A percentile compares a stretch with the other conserved stretches of the same genome.
Conservation (phyloP, 1,140 invertebrate species). For the Eupristina koningsbergeri region DNA sequence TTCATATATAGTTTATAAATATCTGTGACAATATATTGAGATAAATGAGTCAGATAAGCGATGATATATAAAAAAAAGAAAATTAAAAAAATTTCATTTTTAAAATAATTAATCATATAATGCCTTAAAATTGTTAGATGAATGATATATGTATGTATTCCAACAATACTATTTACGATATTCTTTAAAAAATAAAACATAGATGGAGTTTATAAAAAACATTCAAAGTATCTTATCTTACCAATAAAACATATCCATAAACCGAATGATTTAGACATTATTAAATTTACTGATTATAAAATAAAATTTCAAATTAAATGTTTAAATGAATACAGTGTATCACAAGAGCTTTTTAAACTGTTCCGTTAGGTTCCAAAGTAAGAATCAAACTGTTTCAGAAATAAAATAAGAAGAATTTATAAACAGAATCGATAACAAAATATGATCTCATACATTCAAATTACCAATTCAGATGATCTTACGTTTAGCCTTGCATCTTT, state of each 20-base stretch:
- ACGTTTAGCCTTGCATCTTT: not conserved
- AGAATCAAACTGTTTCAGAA: not conserved
- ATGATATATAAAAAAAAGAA: not conserved
- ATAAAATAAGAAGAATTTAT: constrained; percentile 25
- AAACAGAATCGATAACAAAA: constrained; percentile 7
- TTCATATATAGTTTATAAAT: not conserved
- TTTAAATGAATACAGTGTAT: not conserved
- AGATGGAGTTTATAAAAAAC: too few relatives aligned
- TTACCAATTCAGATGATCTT: constrained; percentile 44
- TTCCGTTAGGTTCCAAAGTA: not conserved
- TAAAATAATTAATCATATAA: not conserved
- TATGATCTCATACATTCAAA: constrained; percentile 19
- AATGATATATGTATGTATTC: not conserved
- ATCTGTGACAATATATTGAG: not conserved
- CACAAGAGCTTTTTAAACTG: not conserved
- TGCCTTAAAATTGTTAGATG: too few relatives aligned
- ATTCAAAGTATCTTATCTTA: constrained; percentile 20
- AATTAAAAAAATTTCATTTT: too few relatives aligned
- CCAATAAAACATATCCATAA: constrained; percentile 13
- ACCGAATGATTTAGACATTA: constrained; percentile 15
- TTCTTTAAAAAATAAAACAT: not conserved
- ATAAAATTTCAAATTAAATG: not conserved
- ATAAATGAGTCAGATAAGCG: not conserved
- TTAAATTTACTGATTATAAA: not conserved
- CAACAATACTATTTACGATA: not conserved